Evolutionary conservation across 2,113 vertebrate species (phyloP), one percentile per base, ranked within the genome.

Genomic region (Cheirogaleus medius): DNA sequence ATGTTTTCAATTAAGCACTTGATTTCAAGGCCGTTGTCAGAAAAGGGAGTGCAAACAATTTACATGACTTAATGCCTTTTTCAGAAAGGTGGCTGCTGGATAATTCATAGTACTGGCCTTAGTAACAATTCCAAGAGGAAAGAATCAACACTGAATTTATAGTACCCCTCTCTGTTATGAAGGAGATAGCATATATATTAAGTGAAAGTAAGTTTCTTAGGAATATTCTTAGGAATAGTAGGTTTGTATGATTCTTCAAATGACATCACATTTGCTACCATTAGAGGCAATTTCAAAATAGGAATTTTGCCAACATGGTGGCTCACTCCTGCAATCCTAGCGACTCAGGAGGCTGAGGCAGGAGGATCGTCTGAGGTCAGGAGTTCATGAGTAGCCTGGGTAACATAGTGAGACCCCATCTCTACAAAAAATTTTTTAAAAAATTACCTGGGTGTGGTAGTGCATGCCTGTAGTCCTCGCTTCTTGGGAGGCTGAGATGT

Each of bases 151-250:
- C 37, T 66, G 29, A 84, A 58, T 91, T 84, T 71, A 47, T 49
- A n/a, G 1, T 83, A 42, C 13, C 3, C 18, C 34, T 87, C 85
- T 87, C 20, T 94, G 12, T 87, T 78, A 15, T 39, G 49, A 92
- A 94, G 68, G 89, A 83, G 39, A 66, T 32, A 84, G 27, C 23
- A 39, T 74, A 39, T 42, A 20, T 89, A 71, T 91, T 86, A 92
- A 92, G 23, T 10, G 87, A 68, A 96, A 92, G 54, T 73, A 49
- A 73, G 25, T 78, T 95, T 97, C 37, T 88, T 90, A 69, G 34
- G n/a, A 44, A 21, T 52, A 78, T 29, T 78, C 71, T 54, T 18
- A 54, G 52, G 52, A 54, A 54, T 54, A 58, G 1, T 60, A 84
- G 81, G 34, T 83, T 80, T 95, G 83, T 82, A 44, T 82, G 42